These are phyloP conservation scores for Bellardia bayeri DNA, from an alignment of 2,888 invertebrate species.

Conservation along the genomic window DNA sequence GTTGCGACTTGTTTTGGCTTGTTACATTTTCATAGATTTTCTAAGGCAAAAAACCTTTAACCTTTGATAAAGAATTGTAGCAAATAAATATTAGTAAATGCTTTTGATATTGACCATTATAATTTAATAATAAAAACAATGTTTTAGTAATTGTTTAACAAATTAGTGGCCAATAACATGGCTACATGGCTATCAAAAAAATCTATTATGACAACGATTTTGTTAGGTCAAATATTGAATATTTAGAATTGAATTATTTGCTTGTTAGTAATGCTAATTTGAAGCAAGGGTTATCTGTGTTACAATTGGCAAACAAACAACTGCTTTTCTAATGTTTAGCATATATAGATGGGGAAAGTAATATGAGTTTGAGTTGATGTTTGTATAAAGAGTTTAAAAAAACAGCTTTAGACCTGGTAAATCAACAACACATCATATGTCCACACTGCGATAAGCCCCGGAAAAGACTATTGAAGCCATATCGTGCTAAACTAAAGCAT, in stretches of 20 bases:
- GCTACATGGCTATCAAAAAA: constrained; percentile 10
- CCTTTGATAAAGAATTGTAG: constrained; percentile 62
- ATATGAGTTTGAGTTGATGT: too few relatives aligned
- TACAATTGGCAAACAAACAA: too few relatives aligned
- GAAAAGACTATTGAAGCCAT: too few relatives aligned
- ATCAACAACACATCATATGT: too few relatives aligned
- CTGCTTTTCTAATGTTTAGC: too few relatives aligned
- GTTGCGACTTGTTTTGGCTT: constrained; percentile 37
- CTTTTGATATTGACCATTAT: constrained; percentile 72
- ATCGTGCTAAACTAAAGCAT: too few relatives aligned
- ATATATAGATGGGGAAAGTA: too few relatives aligned
- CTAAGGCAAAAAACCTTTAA: constrained; percentile 66
- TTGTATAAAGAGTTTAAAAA: too few relatives aligned
- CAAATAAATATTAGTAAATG: constrained; percentile 60
- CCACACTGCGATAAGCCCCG: too few relatives aligned
- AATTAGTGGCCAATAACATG: constrained; percentile 52
- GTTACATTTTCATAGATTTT: constrained; percentile 22
- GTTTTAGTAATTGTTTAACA: constrained; percentile 66
- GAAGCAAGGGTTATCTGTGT: too few relatives aligned
- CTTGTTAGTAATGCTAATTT: not conserved
- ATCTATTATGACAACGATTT: constrained; percentile 20
- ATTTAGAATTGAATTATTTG: constrained; percentile 13
- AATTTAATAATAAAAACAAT: constrained; percentile 62
- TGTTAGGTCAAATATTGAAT: constrained; percentile 36
- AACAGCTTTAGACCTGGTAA: too few relatives aligned